Conservation (phyloP, 2,888 invertebrate genomes). For the Cephus runcator region DNA sequence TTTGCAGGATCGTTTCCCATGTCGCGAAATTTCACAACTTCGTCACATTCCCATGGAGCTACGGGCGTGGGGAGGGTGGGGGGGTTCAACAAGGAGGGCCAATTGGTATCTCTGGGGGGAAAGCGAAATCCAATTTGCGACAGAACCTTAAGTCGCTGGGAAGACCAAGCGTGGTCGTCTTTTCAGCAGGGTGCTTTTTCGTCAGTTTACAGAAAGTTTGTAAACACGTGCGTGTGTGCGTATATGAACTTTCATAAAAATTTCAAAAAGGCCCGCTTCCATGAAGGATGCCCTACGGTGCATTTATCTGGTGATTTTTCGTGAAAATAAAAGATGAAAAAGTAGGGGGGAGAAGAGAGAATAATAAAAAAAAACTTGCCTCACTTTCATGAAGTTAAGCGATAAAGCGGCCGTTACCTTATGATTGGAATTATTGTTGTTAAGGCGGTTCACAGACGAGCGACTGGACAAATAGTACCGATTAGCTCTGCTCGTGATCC, state of each 20-base stretch:
- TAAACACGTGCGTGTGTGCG: background rate
- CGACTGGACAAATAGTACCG: background rate
- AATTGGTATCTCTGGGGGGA: background rate
- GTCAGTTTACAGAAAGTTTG: background rate
- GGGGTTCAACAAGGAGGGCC: background rate
- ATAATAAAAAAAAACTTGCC: background rate
- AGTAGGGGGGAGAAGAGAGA: background rate
- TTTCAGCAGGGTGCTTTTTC: background rate
- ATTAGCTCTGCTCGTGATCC: background rate
- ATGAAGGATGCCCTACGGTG: background rate
- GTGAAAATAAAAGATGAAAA: background rate
- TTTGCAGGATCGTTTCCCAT: conserved; percentile 33
- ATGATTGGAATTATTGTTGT: background rate
- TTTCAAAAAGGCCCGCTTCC: background rate
- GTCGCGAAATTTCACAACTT: conserved; percentile 34
- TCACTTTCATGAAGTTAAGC: conserved; percentile 2
- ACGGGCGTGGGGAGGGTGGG: background rate
- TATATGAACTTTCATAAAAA: background rate
- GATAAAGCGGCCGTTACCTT: background rate
- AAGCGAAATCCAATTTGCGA: background rate
- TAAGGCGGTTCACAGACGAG: background rate
- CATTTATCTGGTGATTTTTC: background rate
- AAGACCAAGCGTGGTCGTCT: background rate
- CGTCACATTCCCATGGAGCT: background rate
- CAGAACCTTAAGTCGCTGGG: background rate